These are phyloP conservation scores for Aix galericulata DNA, from an alignment of 2,113 vertebrate genomes.

Conservation along the genomic window DNA sequence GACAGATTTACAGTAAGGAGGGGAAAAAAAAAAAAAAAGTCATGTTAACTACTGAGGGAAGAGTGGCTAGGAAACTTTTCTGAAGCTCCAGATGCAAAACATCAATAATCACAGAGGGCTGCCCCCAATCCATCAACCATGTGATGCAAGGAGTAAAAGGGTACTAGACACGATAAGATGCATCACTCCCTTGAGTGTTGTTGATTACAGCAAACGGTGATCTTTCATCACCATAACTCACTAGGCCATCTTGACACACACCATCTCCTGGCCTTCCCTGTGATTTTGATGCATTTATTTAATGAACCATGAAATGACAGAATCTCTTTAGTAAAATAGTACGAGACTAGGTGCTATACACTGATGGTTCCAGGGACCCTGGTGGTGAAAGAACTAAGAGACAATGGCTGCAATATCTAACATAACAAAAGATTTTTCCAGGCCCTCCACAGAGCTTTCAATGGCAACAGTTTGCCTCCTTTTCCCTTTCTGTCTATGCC, in stretches of 20 bases:
- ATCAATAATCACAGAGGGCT: not conserved
- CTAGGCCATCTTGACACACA: not conserved
- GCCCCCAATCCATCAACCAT: not conserved
- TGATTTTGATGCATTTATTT: not conserved
- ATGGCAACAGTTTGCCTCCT: rapidly evolving
- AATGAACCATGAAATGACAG: not conserved
- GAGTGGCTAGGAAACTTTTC: not conserved
- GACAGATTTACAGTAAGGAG: not conserved
- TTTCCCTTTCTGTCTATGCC: not conserved
- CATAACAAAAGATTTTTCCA: not conserved
- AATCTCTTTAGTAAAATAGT: not conserved
- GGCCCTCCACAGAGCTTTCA: not conserved
- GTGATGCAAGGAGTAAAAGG: not conserved
- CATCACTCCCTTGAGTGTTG: not conserved
- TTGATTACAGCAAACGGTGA: not conserved
- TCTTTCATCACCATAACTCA: not conserved
- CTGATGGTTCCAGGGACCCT: rapidly evolving
- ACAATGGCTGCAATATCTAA: not conserved
- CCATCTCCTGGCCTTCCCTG: not conserved
- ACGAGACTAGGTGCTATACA: not conserved
- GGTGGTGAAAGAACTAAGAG: not conserved
- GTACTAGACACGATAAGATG: rapidly evolving
- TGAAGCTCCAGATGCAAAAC: not conserved
- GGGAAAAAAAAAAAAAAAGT: not conserved
- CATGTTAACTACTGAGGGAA: not conserved